Evolutionary conservation across 1,140 invertebrate species (phyloP), one percentile per base, ranked within the genome.

Genomic region (Dendrolimus punctatus): DNA sequence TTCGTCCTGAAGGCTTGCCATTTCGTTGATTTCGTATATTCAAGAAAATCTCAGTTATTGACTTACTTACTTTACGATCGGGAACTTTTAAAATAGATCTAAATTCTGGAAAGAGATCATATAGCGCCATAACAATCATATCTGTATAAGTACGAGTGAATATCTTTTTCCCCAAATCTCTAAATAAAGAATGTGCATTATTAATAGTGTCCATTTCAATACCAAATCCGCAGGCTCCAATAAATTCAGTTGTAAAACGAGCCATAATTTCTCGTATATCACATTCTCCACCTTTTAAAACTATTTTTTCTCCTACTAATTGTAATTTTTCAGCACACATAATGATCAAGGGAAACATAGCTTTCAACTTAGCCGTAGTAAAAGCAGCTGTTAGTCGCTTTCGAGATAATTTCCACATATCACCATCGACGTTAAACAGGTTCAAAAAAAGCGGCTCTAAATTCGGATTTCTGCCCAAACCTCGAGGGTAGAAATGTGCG

Each of bases 341-440:
- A 2, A 76, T 45, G 55, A 91, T 77, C 2, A 87, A 56, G 0
- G 85, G 76, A 57, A 86, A 88, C 87, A 91, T 91, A 8, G 72
- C 72, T 66, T 87, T 89, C 47, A 92, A 78, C 68, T 91, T 91
- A 8, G 85, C 83, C 2, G 87, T 76, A 1, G 90, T 90, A 66
- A 92, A 92, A 2, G 89, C 88, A 3, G 90, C 89, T 8, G 88
- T 89, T 42, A 91, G 65, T 47, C 90, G 89, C 10, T 79, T 70
- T 42, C 91, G 68, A 6, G 91, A 64, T 23, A 88, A 66, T 69
- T 89, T 89, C 92, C 92, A 92, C 8, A 69, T 60, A 39, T 88
- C 81, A 5, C 87, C 87, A 4, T 75, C 69, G 2, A 67, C 47
- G 42, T 83, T 73, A 39, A 89, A 86, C 6, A 89, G 45, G 61